A percentile compares a stretch with the other conserved stretches of the same genome.
These are phyloP conservation scores for Aldrovandia affinis DNA, from an alignment of 2,797 vertebrate genomes.

Conservation along the genomic window DNA sequence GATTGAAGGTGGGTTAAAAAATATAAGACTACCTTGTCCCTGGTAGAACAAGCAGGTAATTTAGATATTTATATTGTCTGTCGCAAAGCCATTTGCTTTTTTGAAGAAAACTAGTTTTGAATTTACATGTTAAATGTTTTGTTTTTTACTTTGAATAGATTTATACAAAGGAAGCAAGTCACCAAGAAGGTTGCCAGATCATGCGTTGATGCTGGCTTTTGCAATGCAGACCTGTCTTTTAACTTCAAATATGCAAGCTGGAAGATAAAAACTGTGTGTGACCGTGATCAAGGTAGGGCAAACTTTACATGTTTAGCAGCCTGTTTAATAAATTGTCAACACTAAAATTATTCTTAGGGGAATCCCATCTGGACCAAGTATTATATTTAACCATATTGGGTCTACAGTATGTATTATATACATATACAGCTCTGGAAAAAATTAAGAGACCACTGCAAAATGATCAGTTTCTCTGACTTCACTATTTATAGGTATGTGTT, in stretches of 20 bases:
- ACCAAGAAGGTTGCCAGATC: constrained; percentile 1
- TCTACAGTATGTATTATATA: no score
- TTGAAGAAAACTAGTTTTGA: background rate
- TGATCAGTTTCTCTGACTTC: no score
- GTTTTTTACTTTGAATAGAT: background rate
- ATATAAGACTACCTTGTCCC: background rate
- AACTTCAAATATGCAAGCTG: constrained; percentile 5
- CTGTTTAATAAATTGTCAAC: no score
- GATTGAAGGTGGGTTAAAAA: background rate
- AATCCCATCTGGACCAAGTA: no score
- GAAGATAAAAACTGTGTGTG: background rate
- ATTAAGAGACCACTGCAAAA: no score
- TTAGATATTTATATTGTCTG: background rate
- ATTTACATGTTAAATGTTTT: background rate
- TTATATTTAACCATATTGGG: no score
- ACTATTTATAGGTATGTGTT: no score
- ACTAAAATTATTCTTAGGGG: no score
- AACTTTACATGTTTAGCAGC: background rate
- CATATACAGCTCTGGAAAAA: no score
- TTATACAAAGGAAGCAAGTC: background rate
- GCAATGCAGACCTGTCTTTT: background rate
- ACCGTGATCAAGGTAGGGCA: background rate
- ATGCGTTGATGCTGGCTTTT: background rate
- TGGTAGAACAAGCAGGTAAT: background rate
- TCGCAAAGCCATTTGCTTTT: background rate